Evolutionary conservation across 1,140 invertebrate genomes (phyloP).

Genomic region (Pemphigus obesinymphae): DNA sequence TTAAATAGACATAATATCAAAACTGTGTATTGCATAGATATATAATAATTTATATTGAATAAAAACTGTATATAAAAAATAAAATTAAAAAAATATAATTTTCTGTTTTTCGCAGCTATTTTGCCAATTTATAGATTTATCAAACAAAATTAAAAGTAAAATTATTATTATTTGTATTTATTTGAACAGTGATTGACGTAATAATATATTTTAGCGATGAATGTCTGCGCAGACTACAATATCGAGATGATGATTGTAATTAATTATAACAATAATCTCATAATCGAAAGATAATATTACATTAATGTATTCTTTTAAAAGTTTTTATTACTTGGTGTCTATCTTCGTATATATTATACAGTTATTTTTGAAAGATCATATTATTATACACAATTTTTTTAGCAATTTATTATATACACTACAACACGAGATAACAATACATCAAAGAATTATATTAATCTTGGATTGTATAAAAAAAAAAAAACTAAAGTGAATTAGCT

Average conservation of each 20-base stretch:
- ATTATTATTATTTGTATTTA: not conserved
- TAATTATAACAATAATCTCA: not conserved
- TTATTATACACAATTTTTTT: not conserved
- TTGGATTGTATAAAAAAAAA: conserved; percentile 2
- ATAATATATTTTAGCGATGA: not conserved
- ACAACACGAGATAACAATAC: not conserved
- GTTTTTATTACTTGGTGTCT: not conserved
- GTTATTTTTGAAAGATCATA: not conserved
- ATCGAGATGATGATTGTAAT: not conserved
- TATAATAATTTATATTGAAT: too few relatives aligned
- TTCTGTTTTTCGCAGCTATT: too few relatives aligned
- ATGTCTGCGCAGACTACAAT: too few relatives aligned
- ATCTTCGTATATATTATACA: not conserved
- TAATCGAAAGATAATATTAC: not conserved
- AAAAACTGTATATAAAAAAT: too few relatives aligned
- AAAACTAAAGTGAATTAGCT: not conserved
- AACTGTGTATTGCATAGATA: too few relatives aligned
- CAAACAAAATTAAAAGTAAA: not conserved
- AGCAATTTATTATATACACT: not conserved
- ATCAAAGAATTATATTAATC: not conserved
- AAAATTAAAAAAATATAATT: too few relatives aligned
- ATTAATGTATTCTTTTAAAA: not conserved
- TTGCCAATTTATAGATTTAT: not conserved
- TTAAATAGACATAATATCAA: too few relatives aligned
- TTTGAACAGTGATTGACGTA: not conserved